These are phyloP conservation scores for Synodontis membranacea DNA, from an alignment of 2,113 vertebrate species.

Conservation along the genomic window DNA sequence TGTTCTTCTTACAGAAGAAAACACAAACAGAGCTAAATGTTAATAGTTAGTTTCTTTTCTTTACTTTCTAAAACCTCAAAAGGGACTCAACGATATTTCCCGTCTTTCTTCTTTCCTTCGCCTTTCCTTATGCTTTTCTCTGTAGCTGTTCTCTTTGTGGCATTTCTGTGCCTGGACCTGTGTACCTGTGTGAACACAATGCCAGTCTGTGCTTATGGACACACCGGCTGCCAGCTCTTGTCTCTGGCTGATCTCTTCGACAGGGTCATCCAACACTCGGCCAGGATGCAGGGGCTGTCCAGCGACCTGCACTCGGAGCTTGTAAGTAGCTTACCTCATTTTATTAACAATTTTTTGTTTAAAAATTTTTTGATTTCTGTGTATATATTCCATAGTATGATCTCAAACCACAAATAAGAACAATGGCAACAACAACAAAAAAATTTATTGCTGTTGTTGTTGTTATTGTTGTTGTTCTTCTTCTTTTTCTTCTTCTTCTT, in stretches of 20 bases:
- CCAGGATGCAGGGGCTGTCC: constrained; percentile 75
- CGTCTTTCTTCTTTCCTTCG: background rate
- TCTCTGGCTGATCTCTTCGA: constrained; percentile 75
- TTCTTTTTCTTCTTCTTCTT: background rate
- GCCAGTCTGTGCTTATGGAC: constrained; percentile 61
- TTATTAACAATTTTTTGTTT: background rate
- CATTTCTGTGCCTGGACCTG: constrained; percentile 60
- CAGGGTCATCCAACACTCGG: constrained; percentile 78
- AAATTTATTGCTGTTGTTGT: background rate
- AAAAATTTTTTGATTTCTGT: background rate
- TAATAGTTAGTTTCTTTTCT: background rate
- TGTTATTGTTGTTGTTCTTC: background rate
- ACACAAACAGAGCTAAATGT: background rate
- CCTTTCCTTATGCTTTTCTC: background rate
- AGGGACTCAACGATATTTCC: background rate
- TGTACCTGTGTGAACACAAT: constrained; percentile 46
- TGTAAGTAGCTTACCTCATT: constrained; percentile 61
- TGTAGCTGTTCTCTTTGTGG: constrained; percentile 50
- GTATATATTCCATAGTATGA: background rate
- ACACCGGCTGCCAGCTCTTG: constrained; percentile 63
- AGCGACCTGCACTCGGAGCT: constrained; percentile 73
- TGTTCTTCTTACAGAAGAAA: background rate
- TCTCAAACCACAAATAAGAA: background rate
- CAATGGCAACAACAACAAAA: background rate
- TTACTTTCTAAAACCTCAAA: background rate